Evolutionary conservation across 2,797 vertebrate species (phyloP).

Genomic region (Sebastes nivosus): DNA sequence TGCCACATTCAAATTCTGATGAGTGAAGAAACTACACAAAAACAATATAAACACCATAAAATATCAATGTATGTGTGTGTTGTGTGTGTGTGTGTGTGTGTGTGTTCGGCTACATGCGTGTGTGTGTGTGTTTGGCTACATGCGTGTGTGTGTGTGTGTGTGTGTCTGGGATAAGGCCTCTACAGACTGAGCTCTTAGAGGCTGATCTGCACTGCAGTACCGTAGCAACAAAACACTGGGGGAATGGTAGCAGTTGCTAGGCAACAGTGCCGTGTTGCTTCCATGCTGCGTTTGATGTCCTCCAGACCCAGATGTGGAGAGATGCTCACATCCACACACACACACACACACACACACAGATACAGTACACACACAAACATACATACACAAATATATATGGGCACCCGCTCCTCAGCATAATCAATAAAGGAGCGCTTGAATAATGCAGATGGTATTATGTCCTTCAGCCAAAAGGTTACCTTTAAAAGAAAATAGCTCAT

Average conservation of each 20-base stretch:
- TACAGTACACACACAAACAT: conserved; percentile 5
- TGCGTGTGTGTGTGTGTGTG: conserved; percentile 22
- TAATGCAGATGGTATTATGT: conserved; percentile 33
- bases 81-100: neutral
- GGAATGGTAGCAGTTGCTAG: conserved; percentile 83
- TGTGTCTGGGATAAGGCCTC: conserved; percentile 70
- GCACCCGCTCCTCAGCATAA: conserved; percentile 33
- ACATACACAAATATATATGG: conserved; percentile 14
- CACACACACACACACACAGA: neutral
- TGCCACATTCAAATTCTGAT: neutral
- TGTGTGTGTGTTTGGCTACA: neutral
- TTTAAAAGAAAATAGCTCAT: conserved; percentile 26
- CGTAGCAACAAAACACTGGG: conserved; percentile 83
- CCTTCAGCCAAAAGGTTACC: conserved; percentile 39
- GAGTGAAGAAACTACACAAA: conserved; percentile 1
- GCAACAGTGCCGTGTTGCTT: conserved; percentile 81
- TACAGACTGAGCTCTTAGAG: conserved; percentile 72
- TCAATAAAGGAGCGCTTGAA: conserved; percentile 41
- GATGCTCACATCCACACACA: conserved; percentile 32
- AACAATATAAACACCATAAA: conserved; percentile 1
- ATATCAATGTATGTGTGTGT: neutral
- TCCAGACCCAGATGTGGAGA: conserved; percentile 76
- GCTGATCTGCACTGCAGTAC: conserved; percentile 83
- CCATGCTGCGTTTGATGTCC: conserved; percentile 76
- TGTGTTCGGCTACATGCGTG: neutral